Evolutionary conservation across 1,140 invertebrate genomes (phyloP).

Genomic region (Cepaea nemoralis): DNA sequence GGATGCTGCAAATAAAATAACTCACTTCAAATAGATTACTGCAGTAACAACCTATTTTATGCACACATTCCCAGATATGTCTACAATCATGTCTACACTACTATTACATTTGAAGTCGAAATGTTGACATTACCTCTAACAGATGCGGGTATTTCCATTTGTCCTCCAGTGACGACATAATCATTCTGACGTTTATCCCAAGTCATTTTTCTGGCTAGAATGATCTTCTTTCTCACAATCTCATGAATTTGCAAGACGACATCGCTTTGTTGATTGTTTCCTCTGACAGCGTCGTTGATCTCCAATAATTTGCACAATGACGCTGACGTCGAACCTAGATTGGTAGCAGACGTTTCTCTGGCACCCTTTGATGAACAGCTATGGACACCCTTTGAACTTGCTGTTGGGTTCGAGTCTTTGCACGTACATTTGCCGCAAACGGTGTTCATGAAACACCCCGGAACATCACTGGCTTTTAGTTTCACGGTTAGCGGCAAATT

Average conservation of each 20-base stretch:
- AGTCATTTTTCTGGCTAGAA: constrained; percentile 51
- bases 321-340: background rate
- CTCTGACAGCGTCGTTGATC: background rate
- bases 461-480: constrained; percentile 42
- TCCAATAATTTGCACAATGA: background rate
- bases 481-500: constrained; percentile 42
- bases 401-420: background rate
- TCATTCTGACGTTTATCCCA: constrained; percentile 57
- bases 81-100: no score
- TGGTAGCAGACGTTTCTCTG: background rate
- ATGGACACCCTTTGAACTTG: background rate
- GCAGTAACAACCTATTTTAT: no score
- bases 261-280: constrained; percentile 28
- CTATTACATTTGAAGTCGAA: background rate
- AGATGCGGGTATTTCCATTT: constrained; percentile 52
- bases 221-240: constrained; percentile 49
- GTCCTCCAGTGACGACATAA: constrained; percentile 53
- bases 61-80: no score
- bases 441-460: constrained; percentile 22
- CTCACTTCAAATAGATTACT: no score
- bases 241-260: constrained; percentile 51
- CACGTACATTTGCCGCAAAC: background rate
- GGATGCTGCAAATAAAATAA: no score
- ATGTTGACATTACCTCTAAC: constrained; percentile 52
- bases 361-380: background rate